phyloP scores from a whole-genome alignment of 2,797 vertebrate genomes.

The Tragopan temminckii region DNA sequence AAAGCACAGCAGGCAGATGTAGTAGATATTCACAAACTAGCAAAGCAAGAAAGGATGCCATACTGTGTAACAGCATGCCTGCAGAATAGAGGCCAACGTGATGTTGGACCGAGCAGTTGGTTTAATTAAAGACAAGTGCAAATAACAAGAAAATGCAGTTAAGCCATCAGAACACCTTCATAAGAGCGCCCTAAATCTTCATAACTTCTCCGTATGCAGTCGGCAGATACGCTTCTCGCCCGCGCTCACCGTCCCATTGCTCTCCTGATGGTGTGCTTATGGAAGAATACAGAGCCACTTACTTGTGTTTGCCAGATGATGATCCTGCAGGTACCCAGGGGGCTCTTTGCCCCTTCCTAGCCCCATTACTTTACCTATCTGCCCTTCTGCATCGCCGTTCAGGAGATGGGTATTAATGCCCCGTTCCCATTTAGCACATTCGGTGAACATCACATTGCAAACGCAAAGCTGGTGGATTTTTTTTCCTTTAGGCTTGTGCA shows the following conservation, averaged over 20 bases:
- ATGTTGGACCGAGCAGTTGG: not conserved
- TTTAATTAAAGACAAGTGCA: slow-evolving; percentile 16
- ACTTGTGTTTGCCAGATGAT: not conserved
- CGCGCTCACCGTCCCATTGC: fast-evolving
- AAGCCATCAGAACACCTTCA: not conserved
- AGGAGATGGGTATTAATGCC: not conserved
- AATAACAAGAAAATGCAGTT: not conserved
- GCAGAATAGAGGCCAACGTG: not conserved
- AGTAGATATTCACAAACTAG: not conserved
- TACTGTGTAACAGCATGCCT: not conserved
- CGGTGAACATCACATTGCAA: not conserved
- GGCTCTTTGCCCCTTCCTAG: not conserved
- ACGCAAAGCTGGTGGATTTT: not conserved
- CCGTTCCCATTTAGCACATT: not conserved
- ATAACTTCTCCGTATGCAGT: not conserved
- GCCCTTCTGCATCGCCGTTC: not conserved
- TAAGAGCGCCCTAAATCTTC: not conserved
- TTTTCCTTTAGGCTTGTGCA: not conserved
- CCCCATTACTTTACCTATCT: not conserved
- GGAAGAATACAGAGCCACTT: not conserved
- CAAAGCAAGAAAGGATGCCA: not conserved
- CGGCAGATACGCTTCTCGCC: not conserved
- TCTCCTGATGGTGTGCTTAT: not conserved
- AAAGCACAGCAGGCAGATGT: not conserved
- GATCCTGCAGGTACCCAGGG: fast-evolving